Percentiles rank a stretch among this genome's conserved stretches.
Evolutionary conservation across 1,140 invertebrate species (phyloP).

Genomic region (Octopus sinensis): DNA sequence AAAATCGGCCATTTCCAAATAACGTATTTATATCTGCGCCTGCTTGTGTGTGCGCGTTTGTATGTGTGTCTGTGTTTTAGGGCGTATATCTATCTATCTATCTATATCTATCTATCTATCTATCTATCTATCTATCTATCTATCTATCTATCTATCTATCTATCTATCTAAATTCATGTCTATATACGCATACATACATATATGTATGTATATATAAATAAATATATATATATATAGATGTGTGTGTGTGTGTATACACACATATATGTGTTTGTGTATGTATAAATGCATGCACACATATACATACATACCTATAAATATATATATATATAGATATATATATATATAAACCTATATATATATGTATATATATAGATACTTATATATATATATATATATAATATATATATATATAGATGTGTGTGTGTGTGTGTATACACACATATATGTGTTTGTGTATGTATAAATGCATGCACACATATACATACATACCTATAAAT

Average conservation of each 20-base stretch:
- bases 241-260: neutral
- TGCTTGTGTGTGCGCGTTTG: too few relatives aligned
- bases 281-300: neutral
- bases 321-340: neutral
- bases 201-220: neutral
- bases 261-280: neutral
- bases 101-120: neutral
- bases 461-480: neutral
- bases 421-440: neutral
- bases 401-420: conserved; percentile 4
- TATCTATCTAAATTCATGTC: neutral
- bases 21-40: too few relatives aligned
- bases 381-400: conserved; percentile 5
- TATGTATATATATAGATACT: neutral
- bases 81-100: too few relatives aligned
- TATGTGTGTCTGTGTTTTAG: too few relatives aligned
- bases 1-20: too few relatives aligned
- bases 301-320: neutral
- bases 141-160: too few relatives aligned
- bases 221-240: neutral
- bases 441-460: neutral
- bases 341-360: neutral
- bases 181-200: neutral
- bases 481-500: too few relatives aligned
- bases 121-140: neutral